Evolutionary conservation across 1,140 invertebrate species (phyloP).

Genomic region (Drosophila subpulchrella): DNA sequence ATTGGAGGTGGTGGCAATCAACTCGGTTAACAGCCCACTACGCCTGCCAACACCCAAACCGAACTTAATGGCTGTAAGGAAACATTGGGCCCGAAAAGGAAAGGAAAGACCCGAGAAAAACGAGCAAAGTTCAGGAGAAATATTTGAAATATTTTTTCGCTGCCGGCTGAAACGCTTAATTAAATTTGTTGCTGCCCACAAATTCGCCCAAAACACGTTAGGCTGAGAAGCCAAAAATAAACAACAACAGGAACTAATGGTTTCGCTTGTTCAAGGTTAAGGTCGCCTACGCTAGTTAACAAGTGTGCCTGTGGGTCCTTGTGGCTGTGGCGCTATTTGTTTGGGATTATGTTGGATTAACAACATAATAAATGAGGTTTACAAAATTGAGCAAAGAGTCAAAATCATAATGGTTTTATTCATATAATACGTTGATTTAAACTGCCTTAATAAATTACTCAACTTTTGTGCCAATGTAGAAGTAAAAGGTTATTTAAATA

Average conservation of each 20-base stretch:
- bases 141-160: slow-evolving; percentile 38
- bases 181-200: slow-evolving; percentile 49
- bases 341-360: slow-evolving; percentile 11
- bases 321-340: slow-evolving; percentile 17
- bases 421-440: too few species aligned
- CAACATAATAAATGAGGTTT: neutral
- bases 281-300: slow-evolving; percentile 23
- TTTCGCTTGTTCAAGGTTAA: slow-evolving; percentile 46
- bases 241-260: slow-evolving; percentile 50
- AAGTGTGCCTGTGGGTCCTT: slow-evolving; percentile 8
- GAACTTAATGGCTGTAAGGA: slow-evolving; percentile 53
- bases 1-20: slow-evolving; percentile 16
- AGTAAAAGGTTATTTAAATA: too few species aligned
- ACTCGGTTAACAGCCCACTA: slow-evolving; percentile 16
- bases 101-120: slow-evolving; percentile 9
- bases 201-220: slow-evolving; percentile 12
- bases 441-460: too few species aligned
- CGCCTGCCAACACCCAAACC: slow-evolving; percentile 22
- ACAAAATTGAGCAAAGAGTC: too few species aligned
- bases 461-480: too few species aligned
- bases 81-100: slow-evolving; percentile 22
- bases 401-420: too few species aligned
- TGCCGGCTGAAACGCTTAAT: slow-evolving; percentile 34
- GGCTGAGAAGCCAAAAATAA: slow-evolving; percentile 28
- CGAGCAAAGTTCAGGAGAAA: slow-evolving; percentile 22